Evolutionary conservation across 1,140 invertebrate species (phyloP).

Genomic region (Panonychus citri): DNA sequence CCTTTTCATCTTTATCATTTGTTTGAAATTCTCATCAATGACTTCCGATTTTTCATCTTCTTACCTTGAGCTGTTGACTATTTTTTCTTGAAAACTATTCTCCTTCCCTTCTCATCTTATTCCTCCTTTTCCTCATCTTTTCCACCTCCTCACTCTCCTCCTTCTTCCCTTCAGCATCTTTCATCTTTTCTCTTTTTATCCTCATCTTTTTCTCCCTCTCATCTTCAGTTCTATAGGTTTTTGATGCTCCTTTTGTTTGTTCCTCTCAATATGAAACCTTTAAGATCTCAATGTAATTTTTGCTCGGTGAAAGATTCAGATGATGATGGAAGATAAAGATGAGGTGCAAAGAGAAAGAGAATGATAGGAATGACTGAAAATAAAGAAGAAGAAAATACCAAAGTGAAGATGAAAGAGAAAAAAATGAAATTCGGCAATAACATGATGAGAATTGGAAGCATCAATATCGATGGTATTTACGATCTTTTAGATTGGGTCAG

Average conservation of each 20-base stretch:
- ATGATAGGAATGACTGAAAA: conserved; percentile 5
- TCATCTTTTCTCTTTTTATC: not conserved
- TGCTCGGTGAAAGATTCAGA: not conserved
- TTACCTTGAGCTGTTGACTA: too few species aligned
- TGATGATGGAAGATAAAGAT: conserved; percentile 5
- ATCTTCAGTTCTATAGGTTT: not conserved
- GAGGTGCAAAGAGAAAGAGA: conserved; percentile 1
- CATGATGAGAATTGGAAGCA: not conserved
- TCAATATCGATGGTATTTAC: not conserved
- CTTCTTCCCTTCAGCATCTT: too few species aligned
- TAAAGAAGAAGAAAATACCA: conserved; percentile 1
- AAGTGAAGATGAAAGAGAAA: not conserved
- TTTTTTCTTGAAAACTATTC: too few species aligned
- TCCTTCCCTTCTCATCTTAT: too few species aligned
- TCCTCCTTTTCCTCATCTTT: too few species aligned
- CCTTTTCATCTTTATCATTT: too few species aligned
- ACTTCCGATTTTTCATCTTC: too few species aligned
- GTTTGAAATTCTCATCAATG: too few species aligned
- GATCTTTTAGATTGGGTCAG: too few species aligned
- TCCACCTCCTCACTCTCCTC: too few species aligned
- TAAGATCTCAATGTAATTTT: not conserved
- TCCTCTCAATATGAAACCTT: not conserved
- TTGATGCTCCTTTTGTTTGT: not conserved
- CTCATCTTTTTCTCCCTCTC: not conserved
- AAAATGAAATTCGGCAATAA: not conserved